Evolutionary conservation across 2,888 invertebrate genomes (phyloP).

Genomic region (Isotomurus palustris): DNA sequence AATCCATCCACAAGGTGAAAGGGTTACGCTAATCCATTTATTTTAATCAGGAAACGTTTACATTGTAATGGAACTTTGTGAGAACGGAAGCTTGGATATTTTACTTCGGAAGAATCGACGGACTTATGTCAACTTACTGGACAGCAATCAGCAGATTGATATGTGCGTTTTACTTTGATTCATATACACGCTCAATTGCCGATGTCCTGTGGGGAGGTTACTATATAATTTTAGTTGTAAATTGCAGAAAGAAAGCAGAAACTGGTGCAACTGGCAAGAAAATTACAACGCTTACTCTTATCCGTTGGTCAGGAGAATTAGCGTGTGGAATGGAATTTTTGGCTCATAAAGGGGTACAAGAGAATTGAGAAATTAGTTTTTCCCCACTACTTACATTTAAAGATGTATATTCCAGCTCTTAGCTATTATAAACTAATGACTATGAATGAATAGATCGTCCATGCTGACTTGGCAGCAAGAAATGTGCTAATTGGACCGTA

Average conservation of each 20-base stretch:
- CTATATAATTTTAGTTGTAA: not conserved
- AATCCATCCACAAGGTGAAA: not conserved
- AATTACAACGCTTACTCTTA: constrained; percentile 23
- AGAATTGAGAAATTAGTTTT: not conserved
- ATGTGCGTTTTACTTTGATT: too few relatives aligned
- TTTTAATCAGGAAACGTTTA: constrained; percentile 16
- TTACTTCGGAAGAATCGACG: constrained; percentile 12
- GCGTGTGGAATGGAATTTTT: constrained; percentile 40
- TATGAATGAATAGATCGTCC: constrained; percentile 24
- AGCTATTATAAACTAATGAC: not conserved
- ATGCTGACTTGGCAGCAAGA: constrained; percentile 35
- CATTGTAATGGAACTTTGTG: constrained; percentile 27
- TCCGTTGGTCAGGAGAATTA: constrained; percentile 27
- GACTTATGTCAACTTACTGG: constrained; percentile 11
- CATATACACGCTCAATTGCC: not conserved
- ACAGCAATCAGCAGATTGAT: constrained; percentile 18
- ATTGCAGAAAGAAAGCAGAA: not conserved
- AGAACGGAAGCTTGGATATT: constrained; percentile 16
- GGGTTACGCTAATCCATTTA: not conserved
- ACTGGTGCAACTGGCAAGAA: too few relatives aligned
- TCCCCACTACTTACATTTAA: not conserved
- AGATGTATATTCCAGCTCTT: not conserved
- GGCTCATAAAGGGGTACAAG: constrained; percentile 24
- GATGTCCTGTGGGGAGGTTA: not conserved
- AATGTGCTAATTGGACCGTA: constrained; percentile 31